Conservation (phyloP, 2,888 invertebrate genomes). For the Hylaea fasciaria region DNA sequence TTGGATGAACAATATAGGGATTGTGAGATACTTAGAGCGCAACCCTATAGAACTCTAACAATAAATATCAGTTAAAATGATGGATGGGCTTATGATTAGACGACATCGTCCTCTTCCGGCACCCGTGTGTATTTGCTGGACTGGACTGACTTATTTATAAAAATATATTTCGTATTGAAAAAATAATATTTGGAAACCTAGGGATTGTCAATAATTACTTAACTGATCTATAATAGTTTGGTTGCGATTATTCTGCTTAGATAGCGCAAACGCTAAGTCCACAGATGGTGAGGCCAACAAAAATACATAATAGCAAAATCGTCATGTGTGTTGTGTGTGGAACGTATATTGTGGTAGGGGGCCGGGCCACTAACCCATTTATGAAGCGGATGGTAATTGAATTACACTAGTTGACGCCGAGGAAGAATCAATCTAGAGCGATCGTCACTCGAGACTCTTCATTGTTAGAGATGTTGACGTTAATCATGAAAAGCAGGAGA, state of each 20-base stretch:
- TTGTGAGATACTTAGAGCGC: slow-evolving; percentile 6
- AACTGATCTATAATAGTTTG: no score
- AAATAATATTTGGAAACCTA: no score
- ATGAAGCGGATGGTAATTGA: slow-evolving; percentile 68
- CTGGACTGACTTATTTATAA: slow-evolving; percentile 15
- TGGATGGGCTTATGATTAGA: slow-evolving; percentile 55
- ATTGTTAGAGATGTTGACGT: slow-evolving; percentile 11
- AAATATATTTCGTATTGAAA: slow-evolving; percentile 10
- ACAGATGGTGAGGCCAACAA: neutral
- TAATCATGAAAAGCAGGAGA: slow-evolving; percentile 5
- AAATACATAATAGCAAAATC: neutral
- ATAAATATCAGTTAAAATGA: slow-evolving; percentile 67
- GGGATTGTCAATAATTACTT: no score
- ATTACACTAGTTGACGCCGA: slow-evolving; percentile 59
- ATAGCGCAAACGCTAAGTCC: no score
- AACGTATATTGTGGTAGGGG: slow-evolving; percentile 51
- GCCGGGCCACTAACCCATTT: slow-evolving; percentile 75
- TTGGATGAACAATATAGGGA: neutral
- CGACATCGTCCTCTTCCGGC: slow-evolving; percentile 59
- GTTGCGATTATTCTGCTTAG: neutral
- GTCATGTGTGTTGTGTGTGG: slow-evolving; percentile 29
- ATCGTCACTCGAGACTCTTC: slow-evolving; percentile 28
- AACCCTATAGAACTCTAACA: slow-evolving; percentile 42
- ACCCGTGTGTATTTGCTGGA: slow-evolving; percentile 37
- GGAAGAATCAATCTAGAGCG: slow-evolving; percentile 41